These are phyloP conservation scores for Orthosia gothica DNA, from an alignment of 2,888 invertebrate species.

Conservation along the genomic window DNA sequence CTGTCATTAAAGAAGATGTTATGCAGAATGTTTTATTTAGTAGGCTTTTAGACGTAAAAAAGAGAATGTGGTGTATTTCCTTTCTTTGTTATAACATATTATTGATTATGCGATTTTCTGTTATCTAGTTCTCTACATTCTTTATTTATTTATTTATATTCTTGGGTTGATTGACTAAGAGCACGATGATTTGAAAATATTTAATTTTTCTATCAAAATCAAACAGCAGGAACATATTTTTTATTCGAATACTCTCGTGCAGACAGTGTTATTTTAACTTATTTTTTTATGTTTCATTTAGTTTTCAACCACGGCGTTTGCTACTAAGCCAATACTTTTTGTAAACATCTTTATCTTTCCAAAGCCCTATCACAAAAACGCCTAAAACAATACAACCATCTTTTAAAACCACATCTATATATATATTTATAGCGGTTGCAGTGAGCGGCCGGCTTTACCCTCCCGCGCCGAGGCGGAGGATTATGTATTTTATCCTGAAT, in stretches of 20 bases:
- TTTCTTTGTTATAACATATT: neutral
- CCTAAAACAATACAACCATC: constrained; percentile 36
- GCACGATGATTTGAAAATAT: neutral
- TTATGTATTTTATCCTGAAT: constrained; percentile 89
- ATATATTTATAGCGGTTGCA: constrained; percentile 66
- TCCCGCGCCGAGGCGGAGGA: constrained; percentile 76
- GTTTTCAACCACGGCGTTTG: neutral
- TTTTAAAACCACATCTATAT: constrained; percentile 61
- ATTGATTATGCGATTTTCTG: neutral
- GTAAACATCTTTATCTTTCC: neutral
- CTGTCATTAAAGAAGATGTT: constrained; percentile 12
- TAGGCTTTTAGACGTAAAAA: neutral
- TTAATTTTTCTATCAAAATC: neutral
- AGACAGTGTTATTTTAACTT: too few relatives aligned
- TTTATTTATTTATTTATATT: too few relatives aligned
- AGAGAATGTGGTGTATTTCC: neutral
- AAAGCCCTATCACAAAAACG: constrained; percentile 20
- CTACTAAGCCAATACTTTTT: neutral
- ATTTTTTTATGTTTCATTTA: too few relatives aligned
- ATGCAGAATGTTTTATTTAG: constrained; percentile 3
- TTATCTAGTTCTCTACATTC: neutral
- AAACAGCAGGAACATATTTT: too few relatives aligned
- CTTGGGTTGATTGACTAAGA: neutral
- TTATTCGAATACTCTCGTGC: too few relatives aligned
- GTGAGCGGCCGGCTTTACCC: constrained; percentile 66